These are phyloP conservation scores for Nipponia nippon DNA, from an alignment of 2,113 vertebrate genomes.

Conservation along the genomic window DNA sequence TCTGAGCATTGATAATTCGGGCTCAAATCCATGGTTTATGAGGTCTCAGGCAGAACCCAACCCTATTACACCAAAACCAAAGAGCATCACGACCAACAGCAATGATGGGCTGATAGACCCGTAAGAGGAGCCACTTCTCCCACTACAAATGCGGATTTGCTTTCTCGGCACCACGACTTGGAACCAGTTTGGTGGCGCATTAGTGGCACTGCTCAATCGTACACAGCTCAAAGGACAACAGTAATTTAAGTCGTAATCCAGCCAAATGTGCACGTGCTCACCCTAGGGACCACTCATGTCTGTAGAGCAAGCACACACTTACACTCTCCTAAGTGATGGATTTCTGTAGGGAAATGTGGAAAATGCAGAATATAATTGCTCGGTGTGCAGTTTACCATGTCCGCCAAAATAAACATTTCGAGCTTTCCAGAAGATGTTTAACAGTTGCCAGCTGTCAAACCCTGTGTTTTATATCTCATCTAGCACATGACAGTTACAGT, in stretches of 20 bases:
- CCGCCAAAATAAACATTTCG: not conserved
- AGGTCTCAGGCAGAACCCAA: not conserved
- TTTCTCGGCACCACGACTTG: not conserved
- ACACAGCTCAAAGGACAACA: not conserved
- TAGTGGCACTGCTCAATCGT: not conserved
- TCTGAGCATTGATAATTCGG: not conserved
- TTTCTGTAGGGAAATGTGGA: not conserved
- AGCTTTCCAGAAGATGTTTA: not conserved
- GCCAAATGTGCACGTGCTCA: rapidly evolving
- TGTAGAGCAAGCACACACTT: not conserved
- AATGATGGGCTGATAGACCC: not conserved
- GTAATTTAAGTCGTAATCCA: not conserved
- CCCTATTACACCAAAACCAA: not conserved
- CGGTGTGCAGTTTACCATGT: not conserved
- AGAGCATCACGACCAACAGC: not conserved
- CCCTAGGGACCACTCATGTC: not conserved
- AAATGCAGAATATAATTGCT: not conserved
- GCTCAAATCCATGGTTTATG: not conserved
- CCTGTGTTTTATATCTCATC: not conserved
- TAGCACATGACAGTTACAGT: not conserved
- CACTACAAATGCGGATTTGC: not conserved
- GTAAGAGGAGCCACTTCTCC: not conserved
- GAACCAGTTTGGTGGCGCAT: not conserved
- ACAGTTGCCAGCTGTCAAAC: slow-evolving; percentile 24
- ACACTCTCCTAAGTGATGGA: not conserved